A percentile compares a stretch with the other conserved stretches of the same genome.
Conservation (phyloP, 2,888 invertebrate species). For the Caenorhabditis sinica region DNA sequence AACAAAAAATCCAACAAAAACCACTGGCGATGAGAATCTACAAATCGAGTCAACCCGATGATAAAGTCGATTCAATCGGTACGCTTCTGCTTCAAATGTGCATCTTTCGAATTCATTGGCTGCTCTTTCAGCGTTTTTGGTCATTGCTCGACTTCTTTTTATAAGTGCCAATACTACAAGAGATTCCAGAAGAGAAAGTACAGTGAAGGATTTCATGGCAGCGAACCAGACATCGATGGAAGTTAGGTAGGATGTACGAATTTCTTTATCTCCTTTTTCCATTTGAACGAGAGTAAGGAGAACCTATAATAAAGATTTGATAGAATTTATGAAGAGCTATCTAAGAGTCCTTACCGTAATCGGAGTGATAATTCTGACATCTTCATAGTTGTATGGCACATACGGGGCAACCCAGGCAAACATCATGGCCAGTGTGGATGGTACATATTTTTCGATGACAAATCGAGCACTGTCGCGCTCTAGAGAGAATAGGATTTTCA, state of each 20-base stretch:
- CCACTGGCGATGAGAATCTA: slow-evolving; percentile 66
- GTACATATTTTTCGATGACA: slow-evolving; percentile 81
- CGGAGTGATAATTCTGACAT: slow-evolving; percentile 83
- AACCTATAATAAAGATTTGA: slow-evolving; percentile 66
- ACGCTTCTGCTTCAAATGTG: slow-evolving; percentile 70
- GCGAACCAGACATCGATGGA: slow-evolving; percentile 82
- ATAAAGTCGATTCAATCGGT: slow-evolving; percentile 76
- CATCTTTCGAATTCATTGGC: slow-evolving; percentile 78
- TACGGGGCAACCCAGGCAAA: slow-evolving; percentile 81
- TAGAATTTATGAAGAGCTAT: not conserved
- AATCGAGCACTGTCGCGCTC: slow-evolving; percentile 81
- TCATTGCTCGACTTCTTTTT: slow-evolving; percentile 80
- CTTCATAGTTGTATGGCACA: slow-evolving; percentile 83
- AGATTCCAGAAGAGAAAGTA: slow-evolving; percentile 81
- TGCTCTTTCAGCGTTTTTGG: slow-evolving; percentile 78
- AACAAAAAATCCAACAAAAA: slow-evolving; percentile 79
- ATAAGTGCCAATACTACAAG: slow-evolving; percentile 80
- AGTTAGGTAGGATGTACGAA: slow-evolving; percentile 80
- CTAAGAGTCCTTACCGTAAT: slow-evolving; percentile 78
- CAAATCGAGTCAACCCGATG: slow-evolving; percentile 78
- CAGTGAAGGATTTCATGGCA: slow-evolving; percentile 80
- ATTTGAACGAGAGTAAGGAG: slow-evolving; percentile 83
- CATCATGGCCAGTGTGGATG: slow-evolving; percentile 81
- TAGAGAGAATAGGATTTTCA: slow-evolving; percentile 77
- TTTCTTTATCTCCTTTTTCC: slow-evolving; percentile 81